Evolutionary conservation across 2,888 invertebrate species (phyloP), one percentile per base, ranked within the genome.

Genomic region (Cryptophagus acutangulus): DNA sequence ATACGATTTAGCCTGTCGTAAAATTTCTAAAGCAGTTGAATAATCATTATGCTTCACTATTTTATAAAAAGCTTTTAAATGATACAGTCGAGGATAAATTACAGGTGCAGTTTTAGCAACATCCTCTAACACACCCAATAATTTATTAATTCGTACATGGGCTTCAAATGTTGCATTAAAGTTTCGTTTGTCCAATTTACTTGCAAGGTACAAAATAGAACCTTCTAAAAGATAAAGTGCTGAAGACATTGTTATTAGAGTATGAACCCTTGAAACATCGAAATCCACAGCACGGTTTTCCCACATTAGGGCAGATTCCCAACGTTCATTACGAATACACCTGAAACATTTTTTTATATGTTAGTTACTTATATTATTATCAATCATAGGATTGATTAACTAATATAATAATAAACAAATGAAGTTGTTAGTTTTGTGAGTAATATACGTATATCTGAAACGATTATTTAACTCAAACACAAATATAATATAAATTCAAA

Each of bases 291-390:
- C 69, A 55, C 72, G 73, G 20, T 69, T 70, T 43, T 69, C 70
- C 79, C 79, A 80, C 9, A 74, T 55, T 3, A 69, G 66, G 0
- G 76, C 72, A 17, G 71, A 69, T 57, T 79, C 79, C 76, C 77
- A 80, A 28, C 76, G 72, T 16, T 72, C 72, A 17, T 74, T 75
- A 72, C 79, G 79, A 48, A 34, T 34, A 37, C 9, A 25, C 14
- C 18, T 18, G 33, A n/a, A n/a, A n/a, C n/a, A n/a, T n/a, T n/a
- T n/a, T n/a, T n/a, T n/a, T n/a, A n/a, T n/a, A n/a, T n/a, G n/a
- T n/a, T n/a, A n/a, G n/a, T n/a, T n/a, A n/a, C n/a, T n/a, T n/a
- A n/a, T n/a, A n/a, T n/a, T n/a, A n/a, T n/a, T n/a, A n/a, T n/a
- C n/a, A n/a, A n/a, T n/a, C n/a, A n/a, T n/a, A n/a, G n/a, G n/a